Evolutionary conservation across 2,797 vertebrate species (phyloP), one percentile per base, ranked within the genome.

Genomic region (Muraenolepis orangiensis): DNA sequence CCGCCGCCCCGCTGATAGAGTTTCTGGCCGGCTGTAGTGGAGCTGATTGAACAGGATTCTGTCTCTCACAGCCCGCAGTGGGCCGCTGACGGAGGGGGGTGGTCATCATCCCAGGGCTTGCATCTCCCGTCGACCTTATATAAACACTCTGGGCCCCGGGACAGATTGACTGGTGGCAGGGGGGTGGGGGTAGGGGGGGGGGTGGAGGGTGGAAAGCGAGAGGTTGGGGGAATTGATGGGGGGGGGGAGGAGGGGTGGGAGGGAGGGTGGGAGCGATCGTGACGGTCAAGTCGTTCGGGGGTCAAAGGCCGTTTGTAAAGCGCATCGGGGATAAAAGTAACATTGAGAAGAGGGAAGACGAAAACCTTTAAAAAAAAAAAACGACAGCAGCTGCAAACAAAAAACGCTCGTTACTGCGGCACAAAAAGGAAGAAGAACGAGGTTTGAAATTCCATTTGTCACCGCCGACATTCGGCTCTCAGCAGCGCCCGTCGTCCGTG

Each of bases 391-490:
- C 74, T 8, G 11, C 13, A 66, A 72, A 89, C 79, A 84, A 70
- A 31, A 84, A 70, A 31, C 72, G 73, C 87, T 88, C 78, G 72
- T 79, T 71, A 66, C 29, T 40, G 73, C 78, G 78, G 84, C 76
- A 70, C n/a, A n/a, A n/a, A 83, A 80, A 76, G 64, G 72, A 73
- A 73, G 72, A 86, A 38, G 69, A 26, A 68, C 69, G 72, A 84
- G 79, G 81, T 87, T 90, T 87, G 75, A 85, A 90, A 89, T 88
- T 82, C 75, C 84, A 89, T 91, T 89, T 82, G 83, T 91, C 89
- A 88, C 86, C 86, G 85, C 81, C 87, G 90, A 90, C 89, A 89
- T 91, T 91, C 78, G 85, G 46, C 76, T 72, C 61, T 26, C 13
- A 42, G 23, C 76, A 64, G 46, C 70, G 74, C 78, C n/a, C n/a